phyloP scores from a whole-genome alignment of 53 echinoderm and acorn worm species.

The Zoroaster sp. region DNA sequence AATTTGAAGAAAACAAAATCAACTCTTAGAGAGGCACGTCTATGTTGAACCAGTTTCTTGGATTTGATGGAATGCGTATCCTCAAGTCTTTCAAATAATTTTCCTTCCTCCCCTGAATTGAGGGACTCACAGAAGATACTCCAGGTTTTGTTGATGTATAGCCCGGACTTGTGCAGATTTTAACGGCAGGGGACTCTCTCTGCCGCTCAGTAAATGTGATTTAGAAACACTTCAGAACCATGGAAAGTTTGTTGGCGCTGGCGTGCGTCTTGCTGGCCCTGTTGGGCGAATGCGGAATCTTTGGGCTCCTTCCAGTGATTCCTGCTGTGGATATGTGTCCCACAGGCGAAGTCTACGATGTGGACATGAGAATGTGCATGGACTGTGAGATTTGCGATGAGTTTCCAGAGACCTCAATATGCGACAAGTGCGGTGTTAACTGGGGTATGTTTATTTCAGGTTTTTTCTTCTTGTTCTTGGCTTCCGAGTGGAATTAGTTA shows the following conservation, averaged over 20 bases:
- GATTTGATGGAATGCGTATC: neutral
- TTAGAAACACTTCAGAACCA: neutral
- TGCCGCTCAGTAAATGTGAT: neutral
- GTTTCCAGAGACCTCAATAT: constrained; percentile 62
- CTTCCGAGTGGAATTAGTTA: no score
- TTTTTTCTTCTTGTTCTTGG: no score
- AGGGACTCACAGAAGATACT: neutral
- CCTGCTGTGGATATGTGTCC: constrained; percentile 11
- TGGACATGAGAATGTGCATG: constrained; percentile 55
- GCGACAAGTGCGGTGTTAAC: constrained; percentile 46
- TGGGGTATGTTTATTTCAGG: constrained; percentile 61
- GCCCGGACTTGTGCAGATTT: neutral
- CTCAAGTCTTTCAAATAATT: neutral
- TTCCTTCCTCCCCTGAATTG: no score
- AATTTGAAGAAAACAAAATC: neutral
- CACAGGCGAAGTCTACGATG: constrained; percentile 51
- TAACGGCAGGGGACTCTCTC: neutral
- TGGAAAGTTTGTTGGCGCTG: constrained; percentile 1
- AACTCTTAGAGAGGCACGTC: neutral
- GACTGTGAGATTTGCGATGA: constrained; percentile 60
- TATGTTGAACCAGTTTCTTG: neutral
- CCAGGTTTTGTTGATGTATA: neutral
- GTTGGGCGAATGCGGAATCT: neutral
- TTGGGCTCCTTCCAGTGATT: neutral
- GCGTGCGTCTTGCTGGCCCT: constrained; percentile 18